These are phyloP conservation scores for Chrysochloris asiatica DNA, from an alignment of 2,113 vertebrate species.

Conservation along the genomic window DNA sequence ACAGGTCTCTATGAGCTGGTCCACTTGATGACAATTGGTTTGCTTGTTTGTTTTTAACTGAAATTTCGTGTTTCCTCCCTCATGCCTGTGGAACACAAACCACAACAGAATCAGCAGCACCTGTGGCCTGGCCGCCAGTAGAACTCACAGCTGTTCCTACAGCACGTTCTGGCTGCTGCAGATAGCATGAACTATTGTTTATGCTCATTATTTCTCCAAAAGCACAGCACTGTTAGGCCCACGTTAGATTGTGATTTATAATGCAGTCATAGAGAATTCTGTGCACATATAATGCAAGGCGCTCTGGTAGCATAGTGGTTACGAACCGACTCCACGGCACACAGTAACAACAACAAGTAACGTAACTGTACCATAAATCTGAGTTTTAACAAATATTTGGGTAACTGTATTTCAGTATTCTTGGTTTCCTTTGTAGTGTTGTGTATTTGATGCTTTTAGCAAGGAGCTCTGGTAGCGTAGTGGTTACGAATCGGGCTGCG, in stretches of 20 bases:
- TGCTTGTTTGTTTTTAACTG: background rate
- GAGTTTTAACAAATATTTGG: background rate
- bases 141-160: background rate
- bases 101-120: background rate
- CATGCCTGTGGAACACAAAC: background rate
- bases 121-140: background rate
- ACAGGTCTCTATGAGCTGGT: too few relatives aligned
- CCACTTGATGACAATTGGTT: background rate
- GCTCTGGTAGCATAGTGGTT: too few relatives aligned
- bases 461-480: too few relatives aligned
- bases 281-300: too few relatives aligned
- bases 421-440: background rate
- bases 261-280: background rate
- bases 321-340: too few relatives aligned
- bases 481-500: too few relatives aligned
- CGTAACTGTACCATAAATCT: rapidly evolving
- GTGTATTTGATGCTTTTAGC: background rate
- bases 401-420: background rate
- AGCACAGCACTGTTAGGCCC: background rate
- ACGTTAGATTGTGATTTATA: background rate
- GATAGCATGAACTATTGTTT: background rate
- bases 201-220: background rate
- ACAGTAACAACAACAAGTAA: too few relatives aligned
- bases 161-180: background rate
- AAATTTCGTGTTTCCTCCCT: background rate